Conservation (phyloP, 2,797 vertebrate species). For the Paguma larvata region DNA sequence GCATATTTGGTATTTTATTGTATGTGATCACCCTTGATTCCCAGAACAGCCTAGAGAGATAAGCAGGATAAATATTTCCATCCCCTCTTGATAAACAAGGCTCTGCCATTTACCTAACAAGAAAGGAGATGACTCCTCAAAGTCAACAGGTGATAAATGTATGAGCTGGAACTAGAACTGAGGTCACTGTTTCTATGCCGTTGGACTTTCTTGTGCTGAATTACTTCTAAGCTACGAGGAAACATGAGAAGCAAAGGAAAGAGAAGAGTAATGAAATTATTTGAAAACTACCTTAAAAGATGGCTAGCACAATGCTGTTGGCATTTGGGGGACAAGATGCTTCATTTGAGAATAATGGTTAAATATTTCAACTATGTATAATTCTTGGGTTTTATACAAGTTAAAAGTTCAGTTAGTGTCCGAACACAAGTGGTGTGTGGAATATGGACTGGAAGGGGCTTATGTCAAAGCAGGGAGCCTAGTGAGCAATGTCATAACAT, state of each 20-base stretch:
- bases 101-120: not conserved
- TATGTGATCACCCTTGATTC: not conserved
- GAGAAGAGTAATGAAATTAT: not conserved
- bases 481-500: not conserved
- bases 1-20: not conserved
- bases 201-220: not conserved
- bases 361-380: not conserved
- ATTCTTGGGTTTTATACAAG: not conserved
- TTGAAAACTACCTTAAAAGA: not conserved
- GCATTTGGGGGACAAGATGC: not conserved
- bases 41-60: not conserved
- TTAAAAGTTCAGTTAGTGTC: not conserved
- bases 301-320: not conserved
- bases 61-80: not conserved
- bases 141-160: not conserved
- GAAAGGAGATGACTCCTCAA: not conserved
- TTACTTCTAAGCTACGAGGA: not conserved
- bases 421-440: not conserved
- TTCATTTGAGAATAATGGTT: constrained; percentile 14
- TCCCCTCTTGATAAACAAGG: not conserved
- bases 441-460: not conserved
- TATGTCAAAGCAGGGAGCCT: not conserved
- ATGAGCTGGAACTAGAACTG: not conserved
- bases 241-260: not conserved
- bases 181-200: not conserved